phyloP scores from a whole-genome alignment of 2,888 invertebrate genomes.

The Escarpia spicata region DNA sequence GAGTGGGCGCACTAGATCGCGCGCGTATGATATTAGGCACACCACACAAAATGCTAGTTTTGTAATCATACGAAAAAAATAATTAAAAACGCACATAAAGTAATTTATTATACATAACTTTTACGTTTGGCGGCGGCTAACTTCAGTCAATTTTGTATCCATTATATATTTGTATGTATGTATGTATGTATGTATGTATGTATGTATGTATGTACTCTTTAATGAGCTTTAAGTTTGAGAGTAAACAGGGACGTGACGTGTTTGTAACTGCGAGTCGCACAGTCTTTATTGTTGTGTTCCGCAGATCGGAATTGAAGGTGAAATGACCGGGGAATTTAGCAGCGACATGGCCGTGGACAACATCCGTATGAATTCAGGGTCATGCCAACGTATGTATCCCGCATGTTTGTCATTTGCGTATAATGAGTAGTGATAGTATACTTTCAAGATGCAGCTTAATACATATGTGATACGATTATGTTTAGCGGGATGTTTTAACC shows the following conservation, averaged over 20 bases:
- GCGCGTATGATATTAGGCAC: too few species aligned
- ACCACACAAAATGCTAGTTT: too few species aligned
- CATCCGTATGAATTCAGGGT: conserved; percentile 39
- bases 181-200: neutral
- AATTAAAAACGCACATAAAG: too few species aligned
- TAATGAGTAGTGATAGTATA: neutral
- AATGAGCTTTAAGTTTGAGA: neutral
- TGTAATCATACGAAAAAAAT: too few species aligned
- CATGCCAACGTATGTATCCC: conserved; percentile 43
- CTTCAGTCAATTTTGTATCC: too few species aligned
- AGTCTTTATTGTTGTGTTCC: neutral
- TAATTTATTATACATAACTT: too few species aligned
- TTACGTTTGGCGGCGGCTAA: too few species aligned
- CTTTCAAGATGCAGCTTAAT: neutral
- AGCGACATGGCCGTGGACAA: conserved; percentile 60
- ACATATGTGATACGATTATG: neutral
- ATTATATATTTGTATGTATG: neutral
- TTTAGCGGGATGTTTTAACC: neutral
- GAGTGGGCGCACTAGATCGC: too few species aligned
- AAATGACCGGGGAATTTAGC: conserved; percentile 37
- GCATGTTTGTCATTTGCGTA: neutral
- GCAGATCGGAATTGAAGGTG: conserved; percentile 37
- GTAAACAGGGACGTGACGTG: neutral
- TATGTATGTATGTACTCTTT: neutral
- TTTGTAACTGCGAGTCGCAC: neutral